Conservation (phyloP, 2,888 invertebrate species). For the Drosophila affinis region DNA sequence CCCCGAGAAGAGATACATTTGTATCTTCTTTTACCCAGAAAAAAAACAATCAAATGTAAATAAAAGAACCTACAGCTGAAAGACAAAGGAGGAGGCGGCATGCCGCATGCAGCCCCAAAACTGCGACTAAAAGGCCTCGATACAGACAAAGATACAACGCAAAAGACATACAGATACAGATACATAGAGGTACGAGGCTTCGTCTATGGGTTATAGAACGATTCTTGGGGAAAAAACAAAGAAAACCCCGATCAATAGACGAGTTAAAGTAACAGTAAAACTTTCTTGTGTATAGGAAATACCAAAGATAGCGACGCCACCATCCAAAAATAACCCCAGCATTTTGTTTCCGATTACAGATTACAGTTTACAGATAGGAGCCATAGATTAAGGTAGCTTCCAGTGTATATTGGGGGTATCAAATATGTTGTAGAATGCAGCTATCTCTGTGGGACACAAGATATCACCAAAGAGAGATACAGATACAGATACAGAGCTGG, state of each 20-base stretch:
- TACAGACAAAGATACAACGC: neutral
- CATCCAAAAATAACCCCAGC: slow-evolving; percentile 58
- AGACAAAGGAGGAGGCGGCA: slow-evolving; percentile 17
- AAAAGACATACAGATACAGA: neutral
- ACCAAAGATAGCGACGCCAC: slow-evolving; percentile 56
- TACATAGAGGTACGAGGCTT: neutral
- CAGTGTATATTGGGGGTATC: neutral
- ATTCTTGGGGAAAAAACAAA: neutral
- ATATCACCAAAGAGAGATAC: neutral
- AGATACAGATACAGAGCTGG: neutral
- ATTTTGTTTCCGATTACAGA: slow-evolving; percentile 4
- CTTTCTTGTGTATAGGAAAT: slow-evolving; percentile 28
- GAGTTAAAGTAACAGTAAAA: neutral
- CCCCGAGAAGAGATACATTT: slow-evolving; percentile 19
- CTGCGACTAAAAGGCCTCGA: neutral
- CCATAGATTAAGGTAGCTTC: neutral
- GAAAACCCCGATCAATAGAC: slow-evolving; percentile 60
- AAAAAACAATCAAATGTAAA: slow-evolving; percentile 55
- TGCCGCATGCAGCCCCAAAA: slow-evolving; percentile 7
- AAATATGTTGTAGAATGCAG: neutral
- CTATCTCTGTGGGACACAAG: neutral
- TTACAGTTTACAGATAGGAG: neutral
- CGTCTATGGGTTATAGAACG: neutral
- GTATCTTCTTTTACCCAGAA: slow-evolving; percentile 17
- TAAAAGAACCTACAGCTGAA: slow-evolving; percentile 42